Evolutionary conservation across 2,888 invertebrate species (phyloP), one percentile per base, ranked within the genome.

Genomic region (Oscheius sp.): DNA sequence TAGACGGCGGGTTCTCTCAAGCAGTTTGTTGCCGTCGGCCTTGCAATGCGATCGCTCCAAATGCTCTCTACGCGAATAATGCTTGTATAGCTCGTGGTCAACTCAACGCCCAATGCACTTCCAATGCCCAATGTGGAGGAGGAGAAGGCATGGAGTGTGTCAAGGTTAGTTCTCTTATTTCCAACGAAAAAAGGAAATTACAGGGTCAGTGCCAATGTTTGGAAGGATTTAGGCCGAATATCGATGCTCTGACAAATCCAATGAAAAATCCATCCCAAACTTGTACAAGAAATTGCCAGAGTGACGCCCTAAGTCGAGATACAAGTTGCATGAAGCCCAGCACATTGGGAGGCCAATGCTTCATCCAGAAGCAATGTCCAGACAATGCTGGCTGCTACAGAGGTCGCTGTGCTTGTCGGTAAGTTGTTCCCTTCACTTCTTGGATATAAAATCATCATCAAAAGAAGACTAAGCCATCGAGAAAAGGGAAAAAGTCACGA

Each of bases 321-420:
- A 86, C 84, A 8, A 82, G 79, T 65, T 85, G 85, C 58, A 78
- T 81, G 76, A 78, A 76, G 72, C 69, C 74, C 15, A 75, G 76
- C 5, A 70, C 76, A 6, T 75, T 85, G 0, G 84, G 84, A 15
- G 80, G 75, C 2, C 74, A 82, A n/a, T 86, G 86, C 68, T 84
- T 85, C 75, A 84, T 85, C 17, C 86, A 86, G 72, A 81, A 81
- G 53, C 86, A 86, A 52, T 86, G 86, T 55, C 86, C 86, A 0
- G 70, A 75, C 31, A 82, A 84, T 55, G 78, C 85, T 1, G 86
- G 86, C 20, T 86, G 86, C 65, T 86, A 85, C 55, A 71, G 86
- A 23, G 86, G 86, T 15, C 58, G 84, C 15, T 86, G 86, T 67
- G 73, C 81, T 73, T 86, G 86, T 74, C 70, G 75, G 74, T 69